Evolutionary conservation across 2,113 vertebrate genomes (phyloP), one percentile per base, ranked within the genome.

Genomic region (Trematocara marginatum): DNA sequence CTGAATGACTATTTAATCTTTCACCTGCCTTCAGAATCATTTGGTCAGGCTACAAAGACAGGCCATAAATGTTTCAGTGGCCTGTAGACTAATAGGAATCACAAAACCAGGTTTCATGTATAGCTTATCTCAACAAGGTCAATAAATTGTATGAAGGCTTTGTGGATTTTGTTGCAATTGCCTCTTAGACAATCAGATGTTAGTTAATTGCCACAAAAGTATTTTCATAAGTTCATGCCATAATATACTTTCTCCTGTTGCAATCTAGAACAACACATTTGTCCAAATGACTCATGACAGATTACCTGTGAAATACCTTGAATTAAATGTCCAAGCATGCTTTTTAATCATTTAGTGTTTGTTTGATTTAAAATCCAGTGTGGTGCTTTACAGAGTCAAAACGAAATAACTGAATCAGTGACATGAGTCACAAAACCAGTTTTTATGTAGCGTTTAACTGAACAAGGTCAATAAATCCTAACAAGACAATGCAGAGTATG

Each of bases 1-100:
- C 78, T 79, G 49, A 89, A 89, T 64, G 76, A 71, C 78, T 83
- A 34, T 83, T 80, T 88, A 84, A 18, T 40, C 56, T 88, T 76
- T 59, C 35, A 78, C 71, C 81, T 10, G 45, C 79, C 45, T 71
- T 51, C 80, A n/a, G 31, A 40, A 81, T 80, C 12, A 78, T 81
- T 79, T 79, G n/a, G 79, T 80, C 15, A 79, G 79, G 69, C 31
- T 56, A 49, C 31, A 86, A 52, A 78, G 52, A 82, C 26, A 20
- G 71, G 80, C 74, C 13, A 4, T 40, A 54, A 11, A n/a, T 66
- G 4, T 69, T n/a, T 34, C 13, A 49, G 26, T 78, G 1, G 4
- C 18, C 20, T 51, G 69, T 29, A 76, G 26, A 47, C 51, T 76
- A 34, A 90, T 12, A 56, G 52, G 7, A 84, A 13, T 81, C 51